phyloP scores from a whole-genome alignment of 2,888 invertebrate genomes.

The Trachelus troglodyta region DNA sequence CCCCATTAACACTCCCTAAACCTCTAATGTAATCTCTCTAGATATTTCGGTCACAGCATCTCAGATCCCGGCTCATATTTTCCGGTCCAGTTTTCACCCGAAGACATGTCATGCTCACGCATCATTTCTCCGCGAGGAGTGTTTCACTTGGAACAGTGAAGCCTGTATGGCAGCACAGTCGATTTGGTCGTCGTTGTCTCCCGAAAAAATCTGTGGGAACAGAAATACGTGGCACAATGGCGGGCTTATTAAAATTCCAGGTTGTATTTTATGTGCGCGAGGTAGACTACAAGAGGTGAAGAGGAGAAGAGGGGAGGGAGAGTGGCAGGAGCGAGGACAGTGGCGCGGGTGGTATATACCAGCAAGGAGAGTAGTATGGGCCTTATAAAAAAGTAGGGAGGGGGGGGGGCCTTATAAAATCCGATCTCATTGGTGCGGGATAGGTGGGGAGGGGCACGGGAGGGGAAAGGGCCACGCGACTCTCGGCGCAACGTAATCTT shows the following conservation, averaged over 20 bases:
- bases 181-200: constrained; percentile 26
- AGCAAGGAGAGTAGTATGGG: constrained; percentile 19
- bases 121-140: not conserved
- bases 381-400: constrained; percentile 29
- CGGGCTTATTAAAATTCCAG: constrained; percentile 60
- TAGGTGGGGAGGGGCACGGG: constrained; percentile 8
- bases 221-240: constrained; percentile 49
- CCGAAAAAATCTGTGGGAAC: constrained; percentile 53
- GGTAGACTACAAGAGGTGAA: constrained; percentile 26
- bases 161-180: constrained; percentile 26
- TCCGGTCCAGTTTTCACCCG: not conserved
- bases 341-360: constrained; percentile 12
- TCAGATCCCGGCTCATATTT: not conserved
- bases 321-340: constrained; percentile 26
- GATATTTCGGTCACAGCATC: not conserved
- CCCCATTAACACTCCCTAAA: not conserved
- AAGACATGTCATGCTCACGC: constrained; percentile 1
- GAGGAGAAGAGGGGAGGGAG: constrained; percentile 23
- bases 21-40: not conserved
- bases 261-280: constrained; percentile 56
- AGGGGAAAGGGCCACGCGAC: constrained; percentile 56
- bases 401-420: constrained; percentile 27
- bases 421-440: constrained; percentile 13
- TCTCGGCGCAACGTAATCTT: constrained; percentile 49
- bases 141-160: not conserved